phyloP scores from a whole-genome alignment of 2,113 vertebrate species.

The Tretioscincus oriximinensis region DNA sequence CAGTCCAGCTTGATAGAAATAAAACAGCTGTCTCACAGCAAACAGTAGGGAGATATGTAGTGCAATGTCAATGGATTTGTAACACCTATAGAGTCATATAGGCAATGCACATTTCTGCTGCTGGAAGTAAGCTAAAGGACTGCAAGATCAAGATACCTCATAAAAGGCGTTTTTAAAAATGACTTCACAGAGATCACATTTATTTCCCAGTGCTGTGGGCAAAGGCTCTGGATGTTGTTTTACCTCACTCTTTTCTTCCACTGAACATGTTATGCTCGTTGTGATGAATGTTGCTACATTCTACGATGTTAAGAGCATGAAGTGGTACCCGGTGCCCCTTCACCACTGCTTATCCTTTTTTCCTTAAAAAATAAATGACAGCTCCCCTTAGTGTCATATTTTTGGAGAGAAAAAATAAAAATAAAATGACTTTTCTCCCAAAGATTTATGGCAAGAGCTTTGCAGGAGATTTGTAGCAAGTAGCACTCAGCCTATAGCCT shows the following conservation, averaged over 20 bases:
- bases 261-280: conserved; percentile 17
- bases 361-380: conserved; percentile 67
- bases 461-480: conserved; percentile 72
- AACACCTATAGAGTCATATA: no score
- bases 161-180: conserved; percentile 8
- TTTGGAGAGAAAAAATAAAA: conserved; percentile 24
- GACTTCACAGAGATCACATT: conserved; percentile 1
- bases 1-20: no score
- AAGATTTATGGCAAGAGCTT: conserved; percentile 72
- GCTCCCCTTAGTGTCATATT: conserved; percentile 36
- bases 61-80: no score
- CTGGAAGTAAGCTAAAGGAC: no score
- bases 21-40: no score
- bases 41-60: no score
- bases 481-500: conserved; percentile 65
- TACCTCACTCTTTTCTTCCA: neutral
- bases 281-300: conserved; percentile 53
- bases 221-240: neutral
- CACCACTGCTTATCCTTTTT: conserved; percentile 39
- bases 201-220: conserved; percentile 3
- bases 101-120: no score
- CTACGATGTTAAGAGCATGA: conserved; percentile 39
- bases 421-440: conserved; percentile 57
- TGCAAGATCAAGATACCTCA: neutral
- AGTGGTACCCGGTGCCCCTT: conserved; percentile 41